These are phyloP conservation scores for Tenrec ecaudatus DNA, from an alignment of 2,113 vertebrate genomes.

Conservation along the genomic window DNA sequence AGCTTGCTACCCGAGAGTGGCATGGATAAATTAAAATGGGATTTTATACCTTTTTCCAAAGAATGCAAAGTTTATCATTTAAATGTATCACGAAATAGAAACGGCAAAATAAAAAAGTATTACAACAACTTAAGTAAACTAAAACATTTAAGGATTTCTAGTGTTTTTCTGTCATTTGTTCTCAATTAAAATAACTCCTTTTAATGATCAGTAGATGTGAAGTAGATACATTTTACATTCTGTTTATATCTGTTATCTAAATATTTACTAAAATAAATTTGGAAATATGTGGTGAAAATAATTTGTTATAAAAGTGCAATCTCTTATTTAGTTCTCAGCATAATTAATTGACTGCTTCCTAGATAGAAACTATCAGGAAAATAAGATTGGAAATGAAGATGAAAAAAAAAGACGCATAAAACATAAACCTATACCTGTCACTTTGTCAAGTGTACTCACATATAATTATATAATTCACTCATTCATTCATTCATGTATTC, in stretches of 20 bases:
- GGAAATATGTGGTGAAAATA: neutral
- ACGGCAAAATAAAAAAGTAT: neutral
- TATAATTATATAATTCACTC: neutral
- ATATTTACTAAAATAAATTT: neutral
- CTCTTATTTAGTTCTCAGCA: neutral
- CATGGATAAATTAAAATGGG: conserved; percentile 62
- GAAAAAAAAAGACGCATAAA: neutral
- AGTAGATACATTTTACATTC: rapidly evolving
- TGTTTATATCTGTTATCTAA: neutral
- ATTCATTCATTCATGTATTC: neutral
- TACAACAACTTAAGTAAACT: conserved; percentile 31
- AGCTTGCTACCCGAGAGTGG: conserved; percentile 70
- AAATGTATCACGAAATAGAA: conserved; percentile 18
- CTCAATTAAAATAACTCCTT: neutral
- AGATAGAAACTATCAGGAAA: neutral
- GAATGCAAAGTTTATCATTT: conserved; percentile 41
- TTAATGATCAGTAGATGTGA: neutral
- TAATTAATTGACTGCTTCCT: neutral
- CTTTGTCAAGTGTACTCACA: neutral
- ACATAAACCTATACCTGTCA: neutral
- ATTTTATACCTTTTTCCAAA: conserved; percentile 19
- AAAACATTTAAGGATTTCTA: neutral
- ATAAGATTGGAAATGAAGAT: neutral
- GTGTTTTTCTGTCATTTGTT: conserved; percentile 3
- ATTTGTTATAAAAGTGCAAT: neutral